Conservation (phyloP, 2,888 invertebrate species). For the Argyra leucocephala region DNA sequence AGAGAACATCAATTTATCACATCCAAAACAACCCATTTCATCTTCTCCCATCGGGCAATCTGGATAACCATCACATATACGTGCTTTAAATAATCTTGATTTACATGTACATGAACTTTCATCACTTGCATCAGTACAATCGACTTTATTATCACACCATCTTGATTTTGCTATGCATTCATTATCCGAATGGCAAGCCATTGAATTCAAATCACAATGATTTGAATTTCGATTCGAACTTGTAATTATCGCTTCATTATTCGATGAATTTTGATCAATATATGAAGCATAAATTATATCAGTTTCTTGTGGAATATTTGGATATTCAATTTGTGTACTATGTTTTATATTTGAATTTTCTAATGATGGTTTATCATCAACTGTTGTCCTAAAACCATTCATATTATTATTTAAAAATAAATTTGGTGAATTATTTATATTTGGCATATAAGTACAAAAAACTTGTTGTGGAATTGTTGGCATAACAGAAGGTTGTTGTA, state of each 20-base stretch:
- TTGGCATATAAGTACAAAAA: constrained; percentile 38
- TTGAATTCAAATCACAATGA: constrained; percentile 29
- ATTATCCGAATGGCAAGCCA: constrained; percentile 35
- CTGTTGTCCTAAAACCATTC: constrained; percentile 14
- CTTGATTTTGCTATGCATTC: constrained; percentile 50
- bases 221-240: constrained; percentile 24
- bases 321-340: constrained; percentile 30
- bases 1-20: constrained; percentile 54
- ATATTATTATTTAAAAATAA: constrained; percentile 11
- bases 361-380: constrained; percentile 5
- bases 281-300: constrained; percentile 41
- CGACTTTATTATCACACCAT: constrained; percentile 64
- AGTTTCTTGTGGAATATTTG: constrained; percentile 31
- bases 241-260: neutral
- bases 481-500: neutral
- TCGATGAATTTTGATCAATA: constrained; percentile 26
- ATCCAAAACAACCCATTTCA: constrained; percentile 70
- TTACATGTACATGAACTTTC: constrained; percentile 65
- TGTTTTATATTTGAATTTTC: constrained; percentile 35
- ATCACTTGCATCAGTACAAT: constrained; percentile 71
- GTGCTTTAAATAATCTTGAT: constrained; percentile 53
- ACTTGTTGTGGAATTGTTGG: constrained; percentile 28
- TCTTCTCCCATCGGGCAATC: constrained; percentile 77
- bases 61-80: constrained; percentile 70
- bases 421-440: constrained; percentile 11